Evolutionary conservation across 2,888 invertebrate genomes (phyloP), one percentile per base, ranked within the genome.

Genomic region (Trissolcus japonicus): DNA sequence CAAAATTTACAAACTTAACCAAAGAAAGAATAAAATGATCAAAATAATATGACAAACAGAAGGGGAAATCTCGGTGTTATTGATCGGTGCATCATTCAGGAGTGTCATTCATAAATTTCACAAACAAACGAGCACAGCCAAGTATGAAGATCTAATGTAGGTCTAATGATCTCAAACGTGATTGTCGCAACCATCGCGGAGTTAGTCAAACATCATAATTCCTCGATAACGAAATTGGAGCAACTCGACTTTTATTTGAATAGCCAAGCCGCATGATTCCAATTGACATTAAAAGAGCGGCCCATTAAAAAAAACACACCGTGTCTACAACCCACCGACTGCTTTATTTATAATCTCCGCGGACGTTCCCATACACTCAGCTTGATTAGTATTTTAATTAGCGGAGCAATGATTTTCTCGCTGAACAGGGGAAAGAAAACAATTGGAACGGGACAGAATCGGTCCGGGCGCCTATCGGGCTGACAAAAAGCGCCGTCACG

Each of bases 401-500:
- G 11, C 9, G 9, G 25, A 35, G 35, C 35, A 35, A 35, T 35
- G 35, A 35, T 11, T 35, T 35, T 35, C 4, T 25, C 25, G 35
- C 1, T 14, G 46, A 16, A 16, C 14, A 46, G 14, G 14, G 14
- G 14, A 11, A 16, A 6, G 7, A n/a, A 16, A 6, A 16, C 46
- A 16, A 46, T n/a, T 14, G 14, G 16, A 16, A 13, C 43, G 43
- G 13, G n/a, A n/a, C n/a, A 29, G 40, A 40, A 14, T 55, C 9
- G 17, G 19, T 56, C 9, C 6, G 16, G 11, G 46, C 11, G n/a
- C 11, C 1, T 46, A 11, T 29, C 25, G 63, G n/a, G 29, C 41
- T 11, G 41, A 62, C 16, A 25, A 17, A 46, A 63, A 63, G 43
- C 46, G 16, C 50, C 61, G 63, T 54, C 63, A 63, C 41, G 13